Evolutionary conservation across 1,140 invertebrate species (phyloP).

Genomic region (Microplitis demolitor): DNA sequence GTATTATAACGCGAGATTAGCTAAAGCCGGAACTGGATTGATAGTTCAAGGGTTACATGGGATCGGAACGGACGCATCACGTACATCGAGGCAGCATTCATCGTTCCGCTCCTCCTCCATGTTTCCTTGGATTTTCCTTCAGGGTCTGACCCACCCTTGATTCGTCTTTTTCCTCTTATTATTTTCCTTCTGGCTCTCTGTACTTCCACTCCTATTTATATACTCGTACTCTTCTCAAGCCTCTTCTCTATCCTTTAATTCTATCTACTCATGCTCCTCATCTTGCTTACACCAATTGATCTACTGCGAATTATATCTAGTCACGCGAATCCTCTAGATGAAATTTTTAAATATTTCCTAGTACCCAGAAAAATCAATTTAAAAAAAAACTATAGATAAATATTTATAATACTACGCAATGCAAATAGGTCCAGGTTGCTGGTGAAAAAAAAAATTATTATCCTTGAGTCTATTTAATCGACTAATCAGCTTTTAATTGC

Average conservation of each 20-base stretch:
- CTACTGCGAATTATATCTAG: conserved; percentile 20
- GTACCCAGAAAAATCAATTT: background rate
- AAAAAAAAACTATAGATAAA: too few species aligned
- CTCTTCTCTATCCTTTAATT: background rate
- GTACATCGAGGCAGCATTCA: conserved; percentile 20
- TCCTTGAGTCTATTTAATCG: too few species aligned
- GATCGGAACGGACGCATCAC: conserved; percentile 23
- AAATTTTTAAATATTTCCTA: background rate
- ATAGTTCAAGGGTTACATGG: conserved; percentile 37
- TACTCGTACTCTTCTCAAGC: background rate
- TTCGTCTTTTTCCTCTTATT: too few species aligned
- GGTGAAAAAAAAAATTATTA: too few species aligned
- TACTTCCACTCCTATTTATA: background rate
- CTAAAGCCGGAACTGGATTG: conserved; percentile 34
- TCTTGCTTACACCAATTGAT: background rate
- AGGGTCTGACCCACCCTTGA: background rate
- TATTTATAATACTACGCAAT: too few species aligned
- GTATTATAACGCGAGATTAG: conserved; percentile 37
- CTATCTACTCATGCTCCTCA: background rate
- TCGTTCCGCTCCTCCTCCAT: conserved; percentile 19
- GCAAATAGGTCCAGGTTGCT: too few species aligned
- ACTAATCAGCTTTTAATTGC: too few species aligned
- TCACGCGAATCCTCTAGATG: conserved; percentile 21
- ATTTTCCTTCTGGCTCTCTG: background rate
- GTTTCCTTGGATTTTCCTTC: conserved; percentile 3